Conservation (phyloP, 2,113 vertebrate genomes). For the Neodon shergylaensis region DNA sequence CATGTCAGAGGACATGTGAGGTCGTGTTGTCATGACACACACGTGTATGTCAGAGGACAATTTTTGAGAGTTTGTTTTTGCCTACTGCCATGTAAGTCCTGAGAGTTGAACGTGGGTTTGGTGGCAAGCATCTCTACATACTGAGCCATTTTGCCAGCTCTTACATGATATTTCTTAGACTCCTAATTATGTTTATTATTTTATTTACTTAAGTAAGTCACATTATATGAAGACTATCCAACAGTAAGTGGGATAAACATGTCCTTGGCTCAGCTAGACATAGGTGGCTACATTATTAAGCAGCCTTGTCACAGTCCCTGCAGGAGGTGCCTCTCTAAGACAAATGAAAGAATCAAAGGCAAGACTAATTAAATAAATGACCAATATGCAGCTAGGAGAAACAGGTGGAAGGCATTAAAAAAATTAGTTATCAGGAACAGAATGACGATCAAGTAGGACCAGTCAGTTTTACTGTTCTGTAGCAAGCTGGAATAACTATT, state of each 20-base stretch:
- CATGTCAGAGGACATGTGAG: no score
- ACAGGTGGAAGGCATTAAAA: background rate
- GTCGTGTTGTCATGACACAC: background rate
- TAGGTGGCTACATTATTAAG: conserved; percentile 9
- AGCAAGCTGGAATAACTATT: background rate
- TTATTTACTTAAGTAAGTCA: conserved; percentile 33
- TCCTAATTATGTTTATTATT: background rate
- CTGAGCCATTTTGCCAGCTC: background rate
- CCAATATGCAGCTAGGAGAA: background rate
- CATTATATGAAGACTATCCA: conserved; percentile 15
- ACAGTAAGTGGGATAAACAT: background rate
- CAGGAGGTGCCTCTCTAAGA: background rate
- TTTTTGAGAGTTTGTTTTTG: background rate
- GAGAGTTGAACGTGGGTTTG: background rate
- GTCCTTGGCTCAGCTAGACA: background rate
- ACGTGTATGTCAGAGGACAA: background rate
- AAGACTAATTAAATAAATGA: background rate
- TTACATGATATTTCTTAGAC: background rate
- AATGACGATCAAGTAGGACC: background rate
- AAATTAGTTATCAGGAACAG: background rate
- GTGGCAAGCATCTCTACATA: background rate
- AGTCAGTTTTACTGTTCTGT: background rate
- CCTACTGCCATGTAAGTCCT: background rate
- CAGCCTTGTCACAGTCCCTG: background rate
- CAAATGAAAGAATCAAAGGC: conserved; percentile 10